These are phyloP conservation scores for Numenius arquata DNA, from an alignment of 2,113 vertebrate genomes.

Conservation along the genomic window DNA sequence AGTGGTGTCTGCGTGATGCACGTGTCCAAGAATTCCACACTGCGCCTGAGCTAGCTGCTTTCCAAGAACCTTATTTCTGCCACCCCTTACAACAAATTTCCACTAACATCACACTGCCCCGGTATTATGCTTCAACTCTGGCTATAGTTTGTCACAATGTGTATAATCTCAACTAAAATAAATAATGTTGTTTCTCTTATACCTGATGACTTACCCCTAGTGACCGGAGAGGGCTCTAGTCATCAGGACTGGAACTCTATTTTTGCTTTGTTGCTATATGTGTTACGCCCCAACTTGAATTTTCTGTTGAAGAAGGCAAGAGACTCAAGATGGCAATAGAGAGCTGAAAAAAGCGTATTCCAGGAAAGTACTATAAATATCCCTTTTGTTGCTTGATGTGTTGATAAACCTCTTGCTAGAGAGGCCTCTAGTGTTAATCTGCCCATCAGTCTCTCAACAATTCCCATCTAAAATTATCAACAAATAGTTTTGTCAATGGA, in stretches of 20 bases:
- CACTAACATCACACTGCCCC: background rate
- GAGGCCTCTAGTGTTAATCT: constrained; percentile 45
- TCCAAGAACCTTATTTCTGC: background rate
- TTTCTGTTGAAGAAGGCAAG: background rate
- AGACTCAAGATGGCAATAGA: constrained; percentile 68
- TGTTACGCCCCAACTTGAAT: background rate
- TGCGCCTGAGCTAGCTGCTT: background rate
- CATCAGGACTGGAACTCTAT: background rate
- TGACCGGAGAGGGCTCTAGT: background rate
- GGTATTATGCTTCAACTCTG: background rate
- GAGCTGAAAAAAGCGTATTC: constrained; percentile 1
- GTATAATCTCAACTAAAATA: background rate
- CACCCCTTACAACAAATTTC: background rate
- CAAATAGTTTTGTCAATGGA: constrained; percentile 39
- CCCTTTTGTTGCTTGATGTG: constrained; percentile 41
- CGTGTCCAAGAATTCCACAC: background rate
- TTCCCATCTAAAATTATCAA: constrained; percentile 55
- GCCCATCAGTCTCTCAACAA: constrained; percentile 46
- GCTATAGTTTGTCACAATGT: accelerated
- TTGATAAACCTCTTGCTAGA: constrained; percentile 42
- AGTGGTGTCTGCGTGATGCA: background rate
- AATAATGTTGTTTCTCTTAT: background rate
- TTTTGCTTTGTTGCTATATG: background rate
- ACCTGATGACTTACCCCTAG: background rate
- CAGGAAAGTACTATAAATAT: constrained; percentile 30